phyloP scores from a whole-genome alignment of 2,888 invertebrate species.

The Drosophila merina region DNA sequence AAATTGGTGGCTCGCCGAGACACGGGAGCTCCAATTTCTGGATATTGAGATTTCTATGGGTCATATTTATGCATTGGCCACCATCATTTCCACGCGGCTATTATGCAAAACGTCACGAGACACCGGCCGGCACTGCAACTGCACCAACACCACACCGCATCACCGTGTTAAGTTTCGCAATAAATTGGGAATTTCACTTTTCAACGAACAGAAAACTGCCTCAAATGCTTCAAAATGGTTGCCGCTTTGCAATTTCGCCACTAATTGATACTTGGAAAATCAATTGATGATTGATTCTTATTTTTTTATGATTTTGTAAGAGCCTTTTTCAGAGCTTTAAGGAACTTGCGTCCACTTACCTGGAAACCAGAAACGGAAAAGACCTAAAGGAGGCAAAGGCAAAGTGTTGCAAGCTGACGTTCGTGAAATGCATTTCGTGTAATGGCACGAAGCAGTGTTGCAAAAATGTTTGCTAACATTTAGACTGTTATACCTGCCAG shows the following conservation, averaged over 20 bases:
- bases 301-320: conserved; percentile 71
- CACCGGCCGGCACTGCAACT: conserved; percentile 60
- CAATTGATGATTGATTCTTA: conserved; percentile 64
- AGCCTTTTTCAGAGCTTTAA: conserved; percentile 57
- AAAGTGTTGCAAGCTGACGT: conserved; percentile 2
- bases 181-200: not conserved
- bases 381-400: conserved; percentile 59
- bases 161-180: not conserved
- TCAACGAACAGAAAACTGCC: not conserved
- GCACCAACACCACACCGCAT: not conserved
- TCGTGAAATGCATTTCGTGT: not conserved
- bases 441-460: conserved; percentile 2
- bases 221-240: not conserved
- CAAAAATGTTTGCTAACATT: not conserved
- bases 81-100: conserved; percentile 7
- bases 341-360: conserved; percentile 80
- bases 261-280: conserved; percentile 35
- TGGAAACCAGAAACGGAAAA: conserved; percentile 84
- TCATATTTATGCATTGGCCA: conserved; percentile 15
- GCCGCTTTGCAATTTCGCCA: conserved; percentile 1
- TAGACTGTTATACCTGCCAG: not conserved
- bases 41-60: not conserved
- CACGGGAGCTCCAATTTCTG: not conserved
- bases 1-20: not conserved
- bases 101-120: conserved; percentile 62